These are phyloP conservation scores for Alloscopus bannaensis DNA, from an alignment of 2,888 invertebrate species.

Conservation along the genomic window DNA sequence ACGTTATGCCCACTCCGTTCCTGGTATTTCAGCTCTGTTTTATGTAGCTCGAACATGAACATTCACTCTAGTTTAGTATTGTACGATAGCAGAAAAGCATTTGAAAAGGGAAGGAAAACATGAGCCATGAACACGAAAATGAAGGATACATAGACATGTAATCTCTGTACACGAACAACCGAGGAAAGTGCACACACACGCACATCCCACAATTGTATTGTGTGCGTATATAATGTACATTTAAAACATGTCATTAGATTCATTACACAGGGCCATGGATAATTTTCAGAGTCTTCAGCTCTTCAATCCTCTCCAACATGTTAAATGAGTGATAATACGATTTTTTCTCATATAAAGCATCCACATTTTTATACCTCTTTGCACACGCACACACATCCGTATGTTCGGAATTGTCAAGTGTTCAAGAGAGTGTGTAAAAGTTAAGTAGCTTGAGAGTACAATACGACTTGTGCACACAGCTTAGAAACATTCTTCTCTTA, in stretches of 20 bases:
- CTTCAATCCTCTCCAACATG: background rate
- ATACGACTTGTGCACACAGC: too few relatives aligned
- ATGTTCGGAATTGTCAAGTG: background rate
- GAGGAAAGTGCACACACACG: background rate
- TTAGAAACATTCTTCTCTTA: too few relatives aligned
- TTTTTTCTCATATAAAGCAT: background rate
- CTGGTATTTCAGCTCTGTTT: too few relatives aligned
- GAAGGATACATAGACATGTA: background rate
- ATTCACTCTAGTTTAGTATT: background rate
- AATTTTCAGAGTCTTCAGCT: slow-evolving; percentile 8
- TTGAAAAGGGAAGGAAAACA: too few relatives aligned
- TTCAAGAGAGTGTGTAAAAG: background rate
- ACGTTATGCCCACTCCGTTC: background rate
- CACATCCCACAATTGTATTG: too few relatives aligned
- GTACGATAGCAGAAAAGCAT: background rate
- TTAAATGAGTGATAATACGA: too few relatives aligned
- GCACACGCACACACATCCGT: background rate
- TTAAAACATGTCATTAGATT: background rate
- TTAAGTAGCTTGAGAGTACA: too few relatives aligned
- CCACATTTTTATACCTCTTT: background rate
- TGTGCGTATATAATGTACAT: background rate
- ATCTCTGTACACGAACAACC: too few relatives aligned
- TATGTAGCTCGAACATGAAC: background rate
- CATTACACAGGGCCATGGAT: background rate
- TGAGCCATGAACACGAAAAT: too few relatives aligned